Percentiles rank a stretch among this genome's conserved stretches.
phyloP scores from a whole-genome alignment of 2,888 invertebrate genomes.

The Protonemura montana region DNA sequence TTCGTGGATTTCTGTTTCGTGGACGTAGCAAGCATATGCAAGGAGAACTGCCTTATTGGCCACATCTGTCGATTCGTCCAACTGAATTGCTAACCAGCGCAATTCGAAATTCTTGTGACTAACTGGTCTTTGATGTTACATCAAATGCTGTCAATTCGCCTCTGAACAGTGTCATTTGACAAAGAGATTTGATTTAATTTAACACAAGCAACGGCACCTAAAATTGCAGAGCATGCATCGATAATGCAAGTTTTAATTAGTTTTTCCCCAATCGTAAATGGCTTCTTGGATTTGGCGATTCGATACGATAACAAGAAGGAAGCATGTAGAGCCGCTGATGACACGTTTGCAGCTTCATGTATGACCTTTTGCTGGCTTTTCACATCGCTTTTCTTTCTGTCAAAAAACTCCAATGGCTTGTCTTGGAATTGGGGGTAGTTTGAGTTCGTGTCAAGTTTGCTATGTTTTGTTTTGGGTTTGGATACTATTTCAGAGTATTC shows the following conservation, averaged over 20 bases:
- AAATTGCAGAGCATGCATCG: slow-evolving; percentile 8
- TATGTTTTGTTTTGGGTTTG: no score
- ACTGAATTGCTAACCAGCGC: slow-evolving; percentile 47
- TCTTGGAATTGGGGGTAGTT: no score
- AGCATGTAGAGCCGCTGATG: slow-evolving; percentile 43
- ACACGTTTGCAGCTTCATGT: slow-evolving; percentile 47
- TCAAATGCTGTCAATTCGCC: slow-evolving; percentile 42
- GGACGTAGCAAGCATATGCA: slow-evolving; percentile 45
- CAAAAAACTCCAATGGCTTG: slow-evolving; percentile 48
- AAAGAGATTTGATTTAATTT: background rate
- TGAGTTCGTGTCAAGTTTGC: no score
- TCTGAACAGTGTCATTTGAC: slow-evolving; percentile 43
- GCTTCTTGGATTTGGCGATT: slow-evolving; percentile 46
- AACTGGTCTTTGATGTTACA: slow-evolving; percentile 45
- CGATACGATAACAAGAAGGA: slow-evolving; percentile 48
- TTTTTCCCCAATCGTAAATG: background rate
- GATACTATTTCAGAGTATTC: no score
- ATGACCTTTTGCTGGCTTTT: slow-evolving; percentile 48
- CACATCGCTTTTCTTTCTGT: slow-evolving; percentile 51
- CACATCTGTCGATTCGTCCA: slow-evolving; percentile 48
- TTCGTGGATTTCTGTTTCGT: slow-evolving; percentile 42
- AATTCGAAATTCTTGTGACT: slow-evolving; percentile 41
- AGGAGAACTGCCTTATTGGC: slow-evolving; percentile 42
- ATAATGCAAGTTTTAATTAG: background rate
- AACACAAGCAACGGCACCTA: background rate